A percentile compares a stretch with the other conserved stretches of the same genome.
These are phyloP conservation scores for Xestoiulus laeticollis DNA, from an alignment of 2,888 invertebrate genomes.

Conservation along the genomic window DNA sequence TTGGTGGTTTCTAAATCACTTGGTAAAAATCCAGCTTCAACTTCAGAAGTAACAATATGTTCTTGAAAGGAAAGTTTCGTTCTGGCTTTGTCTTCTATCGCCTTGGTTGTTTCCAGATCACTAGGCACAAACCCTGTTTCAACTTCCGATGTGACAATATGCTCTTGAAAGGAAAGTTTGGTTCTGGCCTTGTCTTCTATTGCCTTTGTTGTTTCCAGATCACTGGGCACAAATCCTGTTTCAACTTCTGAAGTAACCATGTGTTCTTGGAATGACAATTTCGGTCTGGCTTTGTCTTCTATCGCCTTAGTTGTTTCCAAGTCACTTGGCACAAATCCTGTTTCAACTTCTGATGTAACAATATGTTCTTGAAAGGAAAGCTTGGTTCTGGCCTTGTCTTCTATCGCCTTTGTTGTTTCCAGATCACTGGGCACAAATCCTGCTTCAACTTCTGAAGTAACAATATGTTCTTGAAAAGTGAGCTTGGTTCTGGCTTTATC, in stretches of 20 bases:
- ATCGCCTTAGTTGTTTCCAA: background rate
- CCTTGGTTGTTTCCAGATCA: conserved; percentile 53
- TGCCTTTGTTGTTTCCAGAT: conserved; percentile 50
- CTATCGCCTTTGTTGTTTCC: background rate
- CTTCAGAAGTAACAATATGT: conserved; percentile 54
- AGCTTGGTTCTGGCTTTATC: conserved; percentile 57
- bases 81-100: conserved; percentile 57
- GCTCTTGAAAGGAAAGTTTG: conserved; percentile 53
- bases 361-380: conserved; percentile 54
- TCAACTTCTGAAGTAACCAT: conserved; percentile 54
- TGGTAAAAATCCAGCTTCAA: conserved; percentile 51
- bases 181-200: conserved; percentile 46
- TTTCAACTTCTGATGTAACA: conserved; percentile 53
- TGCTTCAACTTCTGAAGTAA: conserved; percentile 54
- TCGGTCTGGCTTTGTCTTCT: conserved; percentile 51
- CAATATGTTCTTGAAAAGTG: conserved; percentile 53
- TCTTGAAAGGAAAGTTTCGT: conserved; percentile 52
- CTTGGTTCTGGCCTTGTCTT: conserved; percentile 56
- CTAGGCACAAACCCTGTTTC: conserved; percentile 51
- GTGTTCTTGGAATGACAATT: conserved; percentile 54
- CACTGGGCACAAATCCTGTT: conserved; percentile 46
- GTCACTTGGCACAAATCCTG: conserved; percentile 49
- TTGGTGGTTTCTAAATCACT: conserved; percentile 53
- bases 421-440: conserved; percentile 50
- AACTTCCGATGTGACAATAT: conserved; percentile 54